These are phyloP conservation scores for Sminthurides aquaticus DNA, from an alignment of 2,888 invertebrate species.

Conservation along the genomic window DNA sequence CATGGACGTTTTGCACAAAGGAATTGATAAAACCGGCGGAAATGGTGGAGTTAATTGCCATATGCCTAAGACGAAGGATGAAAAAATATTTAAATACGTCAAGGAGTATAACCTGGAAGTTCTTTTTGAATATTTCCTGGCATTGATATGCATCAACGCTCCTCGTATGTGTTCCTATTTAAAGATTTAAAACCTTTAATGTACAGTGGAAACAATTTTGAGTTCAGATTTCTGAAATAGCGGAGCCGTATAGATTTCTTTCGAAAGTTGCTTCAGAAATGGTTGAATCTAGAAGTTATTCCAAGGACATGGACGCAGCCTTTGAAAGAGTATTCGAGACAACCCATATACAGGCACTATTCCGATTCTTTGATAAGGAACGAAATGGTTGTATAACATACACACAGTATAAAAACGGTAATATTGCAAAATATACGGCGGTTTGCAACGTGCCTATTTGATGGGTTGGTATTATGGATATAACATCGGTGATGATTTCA, in stretches of 20 bases:
- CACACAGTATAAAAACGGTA: constrained; percentile 20
- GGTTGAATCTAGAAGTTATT: constrained; percentile 8
- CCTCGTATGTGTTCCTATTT: constrained; percentile 7
- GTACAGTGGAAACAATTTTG: not conserved
- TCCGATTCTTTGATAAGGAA: constrained; percentile 19
- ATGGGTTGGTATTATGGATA: not conserved
- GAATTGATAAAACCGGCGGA: not conserved
- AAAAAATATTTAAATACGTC: constrained; percentile 8
- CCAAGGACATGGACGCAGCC: not conserved
- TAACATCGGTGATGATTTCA: too few species aligned
- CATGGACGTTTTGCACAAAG: not conserved
- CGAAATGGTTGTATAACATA: constrained; percentile 14
- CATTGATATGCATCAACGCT: constrained; percentile 4
- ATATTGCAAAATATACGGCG: not conserved
- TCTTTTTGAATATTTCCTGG: constrained; percentile 18
- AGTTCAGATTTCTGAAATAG: not conserved
- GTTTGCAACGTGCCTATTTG: not conserved
- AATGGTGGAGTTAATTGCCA: not conserved
- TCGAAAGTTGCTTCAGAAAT: constrained; percentile 9
- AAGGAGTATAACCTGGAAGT: constrained; percentile 13
- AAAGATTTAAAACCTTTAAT: too few species aligned
- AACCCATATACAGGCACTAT: constrained; percentile 11
- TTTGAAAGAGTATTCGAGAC: constrained; percentile 11
- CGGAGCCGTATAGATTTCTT: constrained; percentile 18
- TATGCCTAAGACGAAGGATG: not conserved